phyloP scores from a whole-genome alignment of 2,113 vertebrate genomes.

The Barbus barbus region DNA sequence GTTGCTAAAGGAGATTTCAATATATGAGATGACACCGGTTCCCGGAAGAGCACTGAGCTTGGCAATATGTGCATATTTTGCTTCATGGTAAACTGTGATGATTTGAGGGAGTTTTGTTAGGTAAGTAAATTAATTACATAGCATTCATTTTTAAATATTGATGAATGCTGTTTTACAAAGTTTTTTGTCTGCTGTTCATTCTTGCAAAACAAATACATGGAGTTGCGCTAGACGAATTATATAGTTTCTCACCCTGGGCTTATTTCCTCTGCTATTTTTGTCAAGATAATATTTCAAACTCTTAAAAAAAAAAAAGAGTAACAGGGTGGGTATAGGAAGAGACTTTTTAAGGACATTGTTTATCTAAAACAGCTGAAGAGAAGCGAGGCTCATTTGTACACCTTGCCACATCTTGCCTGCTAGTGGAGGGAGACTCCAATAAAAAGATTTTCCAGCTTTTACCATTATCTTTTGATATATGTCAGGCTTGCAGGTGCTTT shows the following conservation, averaged over 20 bases:
- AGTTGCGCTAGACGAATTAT: slow-evolving; percentile 67
- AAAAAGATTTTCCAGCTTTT: slow-evolving; percentile 71
- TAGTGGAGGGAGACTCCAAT: slow-evolving; percentile 46
- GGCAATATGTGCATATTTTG: not conserved
- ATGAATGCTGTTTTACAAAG: slow-evolving; percentile 34
- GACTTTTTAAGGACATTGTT: slow-evolving; percentile 67
- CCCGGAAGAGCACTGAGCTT: not conserved
- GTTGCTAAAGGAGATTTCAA: not conserved
- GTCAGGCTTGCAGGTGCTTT: slow-evolving; percentile 71
- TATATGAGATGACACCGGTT: slow-evolving; percentile 15
- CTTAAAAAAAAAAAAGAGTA: slow-evolving; percentile 33
- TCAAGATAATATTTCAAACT: slow-evolving; percentile 55
- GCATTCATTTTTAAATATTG: slow-evolving; percentile 36
- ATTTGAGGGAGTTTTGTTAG: not conserved
- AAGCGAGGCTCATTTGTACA: slow-evolving; percentile 69
- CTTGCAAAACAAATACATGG: slow-evolving; percentile 61
- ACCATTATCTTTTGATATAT: slow-evolving; percentile 82
- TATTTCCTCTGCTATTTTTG: slow-evolving; percentile 61
- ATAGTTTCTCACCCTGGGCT: slow-evolving; percentile 64
- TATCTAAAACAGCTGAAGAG: slow-evolving; percentile 65
- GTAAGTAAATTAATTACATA: not conserved
- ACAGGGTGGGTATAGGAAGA: slow-evolving; percentile 43
- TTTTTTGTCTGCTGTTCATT: slow-evolving; percentile 46
- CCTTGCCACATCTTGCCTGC: slow-evolving; percentile 68
- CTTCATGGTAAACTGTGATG: not conserved